A percentile compares a stretch with the other conserved stretches of the same genome.
These are phyloP conservation scores for Prunella strophiata DNA, from an alignment of 2,797 vertebrate species.

Conservation along the genomic window DNA sequence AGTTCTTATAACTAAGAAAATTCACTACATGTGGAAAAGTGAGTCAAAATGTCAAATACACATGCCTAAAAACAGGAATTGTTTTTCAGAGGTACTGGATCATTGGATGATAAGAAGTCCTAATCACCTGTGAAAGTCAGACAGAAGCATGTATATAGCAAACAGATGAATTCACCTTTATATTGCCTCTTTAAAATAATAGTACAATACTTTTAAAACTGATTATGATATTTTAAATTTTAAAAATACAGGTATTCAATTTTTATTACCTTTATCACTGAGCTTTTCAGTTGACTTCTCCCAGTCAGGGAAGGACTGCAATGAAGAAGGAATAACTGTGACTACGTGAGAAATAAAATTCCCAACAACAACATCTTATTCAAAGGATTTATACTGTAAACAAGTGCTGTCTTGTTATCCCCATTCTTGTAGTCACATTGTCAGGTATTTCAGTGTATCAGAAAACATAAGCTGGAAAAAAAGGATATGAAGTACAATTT, in stretches of 20 bases:
- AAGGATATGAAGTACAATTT: neutral
- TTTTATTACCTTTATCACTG: conserved; percentile 64
- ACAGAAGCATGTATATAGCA: neutral
- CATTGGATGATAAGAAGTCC: neutral
- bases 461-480: neutral
- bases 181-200: neutral
- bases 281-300: conserved; percentile 59
- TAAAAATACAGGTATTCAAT: neutral
- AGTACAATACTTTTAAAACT: neutral
- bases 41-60: neutral
- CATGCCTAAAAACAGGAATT: neutral
- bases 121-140: neutral
- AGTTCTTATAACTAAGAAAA: neutral
- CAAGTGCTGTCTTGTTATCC: neutral
- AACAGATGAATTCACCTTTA: neutral
- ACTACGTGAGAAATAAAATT: neutral
- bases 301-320: conserved; percentile 81
- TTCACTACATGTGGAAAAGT: neutral
- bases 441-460: neutral
- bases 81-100: neutral
- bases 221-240: neutral
- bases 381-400: neutral
- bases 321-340: conserved; percentile 43
- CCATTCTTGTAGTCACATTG: neutral
- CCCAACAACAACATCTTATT: neutral